Conservation (phyloP, 1,140 invertebrate genomes). For the Temnothorax longispinosus region DNA sequence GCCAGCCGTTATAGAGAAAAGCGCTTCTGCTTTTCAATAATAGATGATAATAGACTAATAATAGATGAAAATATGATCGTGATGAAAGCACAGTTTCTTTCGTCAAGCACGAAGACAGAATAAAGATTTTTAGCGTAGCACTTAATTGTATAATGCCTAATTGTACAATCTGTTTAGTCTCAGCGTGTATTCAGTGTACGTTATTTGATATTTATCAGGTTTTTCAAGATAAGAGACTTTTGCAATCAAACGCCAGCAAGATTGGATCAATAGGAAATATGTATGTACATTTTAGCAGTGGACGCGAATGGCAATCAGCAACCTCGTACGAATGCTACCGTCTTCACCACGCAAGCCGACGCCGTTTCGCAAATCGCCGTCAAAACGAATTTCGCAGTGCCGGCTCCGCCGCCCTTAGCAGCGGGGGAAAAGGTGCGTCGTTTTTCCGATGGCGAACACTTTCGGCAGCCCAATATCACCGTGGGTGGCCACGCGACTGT, state of each 20-base stretch:
- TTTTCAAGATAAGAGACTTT: neutral
- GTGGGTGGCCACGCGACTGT: conserved; percentile 80
- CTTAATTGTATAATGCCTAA: neutral
- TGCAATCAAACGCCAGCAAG: neutral
- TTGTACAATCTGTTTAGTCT: neutral
- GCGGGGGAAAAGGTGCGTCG: conserved; percentile 86
- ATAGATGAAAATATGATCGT: conserved; percentile 20
- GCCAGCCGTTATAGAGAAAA: conserved; percentile 5
- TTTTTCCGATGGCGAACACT: conserved; percentile 89
- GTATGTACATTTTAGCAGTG: conserved; percentile 81
- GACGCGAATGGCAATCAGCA: conserved; percentile 85
- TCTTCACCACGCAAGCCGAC: conserved; percentile 85
- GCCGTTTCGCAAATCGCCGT: conserved; percentile 81
- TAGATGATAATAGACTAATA: neutral
- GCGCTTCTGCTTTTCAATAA: neutral
- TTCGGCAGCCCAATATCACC: conserved; percentile 87
- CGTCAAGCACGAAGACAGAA: too few relatives aligned
- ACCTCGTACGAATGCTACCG: conserved; percentile 83
- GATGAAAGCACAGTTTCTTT: neutral
- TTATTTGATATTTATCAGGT: neutral
- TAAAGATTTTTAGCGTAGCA: neutral
- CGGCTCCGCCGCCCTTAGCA: conserved; percentile 87
- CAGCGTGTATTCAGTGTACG: neutral
- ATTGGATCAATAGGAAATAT: neutral
- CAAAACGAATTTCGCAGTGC: conserved; percentile 88